Base-by-base conservation (phyloP, 1,140 invertebrate species). In the Saccostrea cuccullata region DNA sequence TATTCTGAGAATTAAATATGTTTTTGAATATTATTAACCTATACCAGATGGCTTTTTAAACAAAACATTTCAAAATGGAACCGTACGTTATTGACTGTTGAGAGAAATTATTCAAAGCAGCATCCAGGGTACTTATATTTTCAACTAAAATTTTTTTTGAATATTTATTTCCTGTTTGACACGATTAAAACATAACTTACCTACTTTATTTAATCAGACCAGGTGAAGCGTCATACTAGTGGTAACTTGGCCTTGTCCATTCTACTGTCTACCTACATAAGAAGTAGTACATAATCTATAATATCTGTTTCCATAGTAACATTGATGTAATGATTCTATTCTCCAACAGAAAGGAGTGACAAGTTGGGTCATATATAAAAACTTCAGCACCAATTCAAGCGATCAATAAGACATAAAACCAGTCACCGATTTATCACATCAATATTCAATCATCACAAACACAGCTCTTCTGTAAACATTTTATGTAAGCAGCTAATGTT, bases 321-420 rank as follows among this genome's bases (percentile, higher is more conserved):
- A 77, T 77, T 77, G 70, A 77, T 77, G 70, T 77, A 77, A 77
- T 77, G 70, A 77, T 77, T 77, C 70, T 77, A 77, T 77, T 77
- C 70, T 77, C 70, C 13, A 77, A 26, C 70, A 77, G 70, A 77
- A 36, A 77, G 70, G 70, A 77, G 70, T 77, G 70, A 26, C 70
- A 77, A 15, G 30, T 30, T 77, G 70, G 26, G 70, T 77, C 23
- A 30, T 77, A 77, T 26, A 77, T 77, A 77, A 77, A 77, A 77
- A 77, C 70, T 77, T 77, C 70, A 77, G 70, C 3, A 77, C 30
- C 70, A 77, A 77, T 77, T 77, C 15, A 30, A 36, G 26, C 23
- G 30, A 77, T 77, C 70, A 77, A 77, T 77, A 77, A 36, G 70
- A 23, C 30, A 77, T 30, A 77, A 77, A 77, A 77, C 70, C 70